Base-by-base conservation (phyloP, 53 echinoderm and acorn worm species). In the Luidia sarsii region DNA sequence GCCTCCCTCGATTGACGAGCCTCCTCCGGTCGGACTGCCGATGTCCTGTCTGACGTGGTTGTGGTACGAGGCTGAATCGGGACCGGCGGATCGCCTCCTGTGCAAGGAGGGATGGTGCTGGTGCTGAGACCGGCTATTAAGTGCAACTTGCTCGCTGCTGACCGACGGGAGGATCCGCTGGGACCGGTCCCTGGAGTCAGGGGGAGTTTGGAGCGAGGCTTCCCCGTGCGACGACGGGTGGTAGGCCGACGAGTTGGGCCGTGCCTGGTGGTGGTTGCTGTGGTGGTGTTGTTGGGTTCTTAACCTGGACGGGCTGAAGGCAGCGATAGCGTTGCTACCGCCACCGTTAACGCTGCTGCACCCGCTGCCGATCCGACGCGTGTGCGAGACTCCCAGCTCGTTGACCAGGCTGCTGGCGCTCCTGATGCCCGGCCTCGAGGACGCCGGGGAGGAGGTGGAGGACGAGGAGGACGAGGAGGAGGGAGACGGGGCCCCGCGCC, bases 141-240 rank as follows among this genome's bases (percentile, higher is more conserved):
- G 54, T 25, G 75, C 61, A 1, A 85, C 50, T 35, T 87, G 91
- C 32, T 91, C 83, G 14, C 77, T 61, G 5, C 52, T 37, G 13
- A 82, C 82, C 18, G 63, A 71, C 3, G 90, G 86, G 9, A 86
- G 65, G n/a, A n/a, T n/a, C 52, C 77, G 70, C 32, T 81, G 82
- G n/a, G n/a, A n/a, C 1, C 74, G 38, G 31, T 70, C 62, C 53
- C 64, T 39, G 28, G 64, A 52, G 6, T 69, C 37, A 0, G 70
- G 1, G 2, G 71, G 7, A n/a, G n/a, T n/a, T n/a, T n/a, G n/a
- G n/a, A n/a, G n/a, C n/a, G n/a, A n/a, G n/a, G n/a, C n/a, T n/a
- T n/a, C n/a, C n/a, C n/a, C n/a, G n/a, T n/a, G n/a, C n/a, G n/a
- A n/a, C n/a, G n/a, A n/a, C n/a, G n/a, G n/a, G n/a, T n/a, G n/a